Conservation (phyloP, 1,140 invertebrate species). For the Drosophila kurseongensis region DNA sequence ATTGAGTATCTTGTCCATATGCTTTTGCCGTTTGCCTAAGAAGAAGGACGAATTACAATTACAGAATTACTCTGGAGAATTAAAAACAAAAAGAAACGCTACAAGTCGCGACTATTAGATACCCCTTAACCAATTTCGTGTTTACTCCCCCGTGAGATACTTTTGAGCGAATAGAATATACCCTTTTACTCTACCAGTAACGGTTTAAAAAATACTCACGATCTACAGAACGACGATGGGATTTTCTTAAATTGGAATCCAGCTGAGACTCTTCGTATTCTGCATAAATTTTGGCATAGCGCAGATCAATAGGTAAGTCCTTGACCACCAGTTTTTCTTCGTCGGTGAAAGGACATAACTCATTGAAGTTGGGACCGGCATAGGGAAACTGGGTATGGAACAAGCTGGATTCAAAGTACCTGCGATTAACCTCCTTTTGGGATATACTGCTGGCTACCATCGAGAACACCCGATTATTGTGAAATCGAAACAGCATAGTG, state of each 20-base stretch:
- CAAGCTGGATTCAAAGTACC: background rate
- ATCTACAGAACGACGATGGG: background rate
- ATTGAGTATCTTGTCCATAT: background rate
- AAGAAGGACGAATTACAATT: background rate
- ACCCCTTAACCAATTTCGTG: too few relatives aligned
- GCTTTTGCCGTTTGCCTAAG: conserved; percentile 22
- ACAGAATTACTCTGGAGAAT: background rate
- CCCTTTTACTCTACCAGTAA: too few relatives aligned
- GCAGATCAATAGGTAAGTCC: conserved; percentile 7
- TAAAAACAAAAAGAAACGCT: too few relatives aligned
- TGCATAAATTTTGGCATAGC: background rate
- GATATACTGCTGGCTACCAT: background rate
- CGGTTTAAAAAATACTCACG: conserved; percentile 20
- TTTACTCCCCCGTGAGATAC: too few relatives aligned
- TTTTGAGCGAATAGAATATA: too few relatives aligned
- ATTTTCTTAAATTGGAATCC: background rate
- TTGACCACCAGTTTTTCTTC: background rate
- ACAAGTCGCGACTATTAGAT: too few relatives aligned
- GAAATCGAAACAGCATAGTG: conserved; percentile 46
- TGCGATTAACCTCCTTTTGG: background rate
- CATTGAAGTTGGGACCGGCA: conserved; percentile 32
- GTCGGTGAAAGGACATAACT: conserved; percentile 1
- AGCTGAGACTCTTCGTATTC: conserved; percentile 30
- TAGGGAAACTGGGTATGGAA: conserved; percentile 39
- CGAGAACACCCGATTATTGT: conserved; percentile 32